These are phyloP conservation scores for Oryzias celebensis DNA, from an alignment of 2,113 vertebrate genomes.

Conservation along the genomic window DNA sequence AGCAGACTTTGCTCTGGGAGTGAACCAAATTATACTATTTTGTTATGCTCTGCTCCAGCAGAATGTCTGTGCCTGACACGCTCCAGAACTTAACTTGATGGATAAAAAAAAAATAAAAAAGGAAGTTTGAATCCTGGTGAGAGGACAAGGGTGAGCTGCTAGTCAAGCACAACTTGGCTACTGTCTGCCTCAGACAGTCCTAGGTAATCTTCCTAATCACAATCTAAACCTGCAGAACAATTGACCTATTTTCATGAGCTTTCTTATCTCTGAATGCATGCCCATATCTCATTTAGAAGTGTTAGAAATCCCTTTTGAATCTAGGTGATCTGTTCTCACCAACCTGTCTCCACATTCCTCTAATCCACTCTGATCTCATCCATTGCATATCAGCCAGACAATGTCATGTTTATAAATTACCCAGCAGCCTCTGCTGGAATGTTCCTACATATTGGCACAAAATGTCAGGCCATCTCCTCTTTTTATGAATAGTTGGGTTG, in stretches of 20 bases:
- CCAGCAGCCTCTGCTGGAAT: constrained; percentile 5
- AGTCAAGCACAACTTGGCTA: constrained; percentile 57
- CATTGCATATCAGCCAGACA: constrained; percentile 46
- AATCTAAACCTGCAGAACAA: constrained; percentile 72
- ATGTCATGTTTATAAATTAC: constrained; percentile 38
- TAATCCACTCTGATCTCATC: constrained; percentile 70
- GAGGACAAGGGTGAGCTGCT: constrained; percentile 53
- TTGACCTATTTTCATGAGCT: constrained; percentile 72
- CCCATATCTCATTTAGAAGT: constrained; percentile 73
- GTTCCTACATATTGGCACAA: not conserved
- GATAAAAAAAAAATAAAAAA: constrained; percentile 37
- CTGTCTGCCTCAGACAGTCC: constrained; percentile 64
- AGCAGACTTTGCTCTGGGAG: constrained; percentile 50
- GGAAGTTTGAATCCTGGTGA: constrained; percentile 50
- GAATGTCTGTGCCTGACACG: constrained; percentile 50
- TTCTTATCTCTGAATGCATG: constrained; percentile 60
- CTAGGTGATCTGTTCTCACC: constrained; percentile 72
- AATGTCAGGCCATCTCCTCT: not conserved
- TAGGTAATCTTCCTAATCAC: constrained; percentile 73
- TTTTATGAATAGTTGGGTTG: not conserved
- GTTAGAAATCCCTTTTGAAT: constrained; percentile 69
- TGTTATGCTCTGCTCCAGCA: constrained; percentile 49
- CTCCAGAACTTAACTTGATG: constrained; percentile 45
- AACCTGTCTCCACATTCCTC: constrained; percentile 52
- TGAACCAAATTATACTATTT: constrained; percentile 57